Base-by-base conservation (phyloP, 1,140 invertebrate genomes). In the Atopsyche davidsoni region DNA sequence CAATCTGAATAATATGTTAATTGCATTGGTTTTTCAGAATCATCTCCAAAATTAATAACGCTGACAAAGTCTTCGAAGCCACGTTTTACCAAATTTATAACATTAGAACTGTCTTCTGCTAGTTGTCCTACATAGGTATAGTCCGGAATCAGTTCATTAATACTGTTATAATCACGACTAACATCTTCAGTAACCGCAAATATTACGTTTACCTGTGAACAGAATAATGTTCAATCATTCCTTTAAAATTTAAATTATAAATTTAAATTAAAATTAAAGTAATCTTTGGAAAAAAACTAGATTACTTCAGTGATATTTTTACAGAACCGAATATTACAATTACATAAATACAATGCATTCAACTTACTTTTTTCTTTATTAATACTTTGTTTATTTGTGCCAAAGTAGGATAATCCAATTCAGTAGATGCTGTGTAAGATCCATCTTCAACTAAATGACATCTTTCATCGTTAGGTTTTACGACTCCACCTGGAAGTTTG, bases 371-470 rank as follows among this genome's bases (percentile, higher is more conserved):
- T 50, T 76, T 69, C 22, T 70, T 64, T 57, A 72, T 53, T 34
- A 82, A 55, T 24, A 78, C 67, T 28, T 70, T 62, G 60, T 77
- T 75, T 45, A 82, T 73, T 68, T 81, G 76, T 42, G 73, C 77
- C 45, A 82, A 57, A 28, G 79, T 79, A 0, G 80, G 80, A 64
- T 81, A 82, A 61, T 82, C 80, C 48, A 78, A 79, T 11, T 63
- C 63, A 36, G 69, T 58, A 0, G 75, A 72, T 14, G 72, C 70
- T 1, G 67, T 68, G 58, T 79, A 79, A 44, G 75, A 75, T 0
- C 79, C 80, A 4, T 69, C 63, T 14, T 67, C 54, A 54, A 78
- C 69, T 25, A 82, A 59, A 56, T 80, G 73, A 53, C 80, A 82
- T 46, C 69, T 54, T 42, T 71, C 70, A 42, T 77, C 75, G 38